A percentile compares a stretch with the other conserved stretches of the same genome.
Evolutionary conservation across 2,113 vertebrate species (phyloP).

Genomic region (Corydoras maculifer): DNA sequence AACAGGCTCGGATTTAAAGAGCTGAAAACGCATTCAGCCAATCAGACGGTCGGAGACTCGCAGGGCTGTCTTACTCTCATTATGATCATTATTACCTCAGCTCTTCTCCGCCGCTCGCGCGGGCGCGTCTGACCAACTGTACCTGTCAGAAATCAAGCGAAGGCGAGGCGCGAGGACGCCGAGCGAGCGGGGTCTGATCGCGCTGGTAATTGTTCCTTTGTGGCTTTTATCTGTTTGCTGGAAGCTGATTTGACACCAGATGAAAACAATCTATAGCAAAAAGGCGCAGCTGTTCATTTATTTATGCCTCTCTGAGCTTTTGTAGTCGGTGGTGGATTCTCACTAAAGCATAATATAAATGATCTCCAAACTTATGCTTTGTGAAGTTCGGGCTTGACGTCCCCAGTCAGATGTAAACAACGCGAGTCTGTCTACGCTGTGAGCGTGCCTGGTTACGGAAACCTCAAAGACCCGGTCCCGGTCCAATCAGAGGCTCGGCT

Average conservation of each 20-base stretch:
- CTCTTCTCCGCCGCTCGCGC: neutral
- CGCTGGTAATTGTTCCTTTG: constrained; percentile 60
- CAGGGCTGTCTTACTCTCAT: too few relatives aligned
- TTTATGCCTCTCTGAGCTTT: constrained; percentile 45
- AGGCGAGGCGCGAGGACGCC: neutral
- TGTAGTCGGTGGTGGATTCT: constrained; percentile 28
- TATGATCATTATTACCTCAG: too few relatives aligned
- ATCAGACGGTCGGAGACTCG: too few relatives aligned
- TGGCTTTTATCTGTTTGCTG: constrained; percentile 54
- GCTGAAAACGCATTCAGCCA: too few relatives aligned
- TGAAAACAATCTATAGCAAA: constrained; percentile 50
- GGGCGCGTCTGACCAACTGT: neutral
- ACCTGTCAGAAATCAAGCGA: neutral
- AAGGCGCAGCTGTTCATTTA: constrained; percentile 51
- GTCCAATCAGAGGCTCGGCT: too few relatives aligned
- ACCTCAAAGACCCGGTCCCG: constrained; percentile 5
- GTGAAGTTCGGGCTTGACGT: constrained; percentile 50
- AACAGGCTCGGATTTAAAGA: too few relatives aligned
- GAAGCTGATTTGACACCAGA: constrained; percentile 57
- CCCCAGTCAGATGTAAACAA: constrained; percentile 35
- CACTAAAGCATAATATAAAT: constrained; percentile 47
- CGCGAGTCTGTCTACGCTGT: neutral
- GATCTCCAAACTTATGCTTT: constrained; percentile 46
- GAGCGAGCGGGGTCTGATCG: constrained; percentile 46
- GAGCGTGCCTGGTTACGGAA: neutral